phyloP scores from a whole-genome alignment of 2,113 vertebrate species.

The Phylloscopus whistleri region DNA sequence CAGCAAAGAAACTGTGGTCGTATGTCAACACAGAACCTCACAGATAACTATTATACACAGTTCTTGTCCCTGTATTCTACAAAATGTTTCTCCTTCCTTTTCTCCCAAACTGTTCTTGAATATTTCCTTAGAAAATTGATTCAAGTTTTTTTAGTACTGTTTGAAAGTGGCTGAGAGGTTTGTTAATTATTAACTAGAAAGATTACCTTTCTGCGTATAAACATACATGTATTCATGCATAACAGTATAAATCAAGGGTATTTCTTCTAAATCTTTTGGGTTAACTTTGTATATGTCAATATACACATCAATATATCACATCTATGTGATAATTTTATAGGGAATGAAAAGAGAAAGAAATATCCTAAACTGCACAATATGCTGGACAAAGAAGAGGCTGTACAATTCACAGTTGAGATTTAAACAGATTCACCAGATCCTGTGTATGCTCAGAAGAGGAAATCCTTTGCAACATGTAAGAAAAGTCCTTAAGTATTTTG shows the following conservation, averaged over 20 bases:
- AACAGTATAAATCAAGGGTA: not conserved
- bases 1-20: not conserved
- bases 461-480: not conserved
- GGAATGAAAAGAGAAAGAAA: not conserved
- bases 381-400: not conserved
- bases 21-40: not conserved
- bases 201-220: not conserved
- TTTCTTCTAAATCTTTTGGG: not conserved
- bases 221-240: not conserved
- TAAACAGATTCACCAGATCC: accelerated
- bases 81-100: not conserved
- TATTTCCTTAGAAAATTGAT: not conserved
- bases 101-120: not conserved
- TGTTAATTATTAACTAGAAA: not conserved
- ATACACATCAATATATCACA: too few species aligned
- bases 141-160: not conserved
- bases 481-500: not conserved
- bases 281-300: not conserved
- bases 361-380: not conserved
- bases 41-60: not conserved
- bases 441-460: not conserved
- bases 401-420: not conserved
- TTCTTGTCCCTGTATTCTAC: not conserved
- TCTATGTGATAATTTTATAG: not conserved
- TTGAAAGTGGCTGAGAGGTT: not conserved